A percentile compares a stretch with the other conserved stretches of the same genome.
Conservation (phyloP, 2,113 vertebrate species). For the Lota lota region DNA sequence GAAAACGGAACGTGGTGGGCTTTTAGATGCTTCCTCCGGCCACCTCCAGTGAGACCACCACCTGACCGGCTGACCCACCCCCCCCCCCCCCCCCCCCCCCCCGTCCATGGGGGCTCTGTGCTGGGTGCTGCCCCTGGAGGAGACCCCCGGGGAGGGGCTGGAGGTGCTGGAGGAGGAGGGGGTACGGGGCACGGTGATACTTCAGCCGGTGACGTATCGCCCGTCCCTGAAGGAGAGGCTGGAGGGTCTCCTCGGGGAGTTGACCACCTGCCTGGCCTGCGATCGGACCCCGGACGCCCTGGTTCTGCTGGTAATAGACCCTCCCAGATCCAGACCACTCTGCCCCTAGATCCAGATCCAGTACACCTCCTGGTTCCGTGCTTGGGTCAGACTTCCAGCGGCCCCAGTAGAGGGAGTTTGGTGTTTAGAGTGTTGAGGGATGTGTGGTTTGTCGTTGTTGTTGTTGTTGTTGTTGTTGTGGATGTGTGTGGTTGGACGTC, state of each 20-base stretch:
- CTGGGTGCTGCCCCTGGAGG: constrained; percentile 57
- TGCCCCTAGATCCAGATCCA: too few species aligned
- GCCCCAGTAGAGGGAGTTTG: too few species aligned
- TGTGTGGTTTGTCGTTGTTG: too few species aligned
- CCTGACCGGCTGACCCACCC: constrained; percentile 6
- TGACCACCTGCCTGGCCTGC: constrained; percentile 39
- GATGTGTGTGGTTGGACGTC: not conserved
- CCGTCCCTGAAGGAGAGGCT: constrained; percentile 32
- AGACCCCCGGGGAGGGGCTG: constrained; percentile 39
- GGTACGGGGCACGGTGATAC: constrained; percentile 11
- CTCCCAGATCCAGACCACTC: not conserved
- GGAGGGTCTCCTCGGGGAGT: constrained; percentile 37
- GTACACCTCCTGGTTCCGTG: too few species aligned
- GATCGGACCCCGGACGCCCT: constrained; percentile 17
- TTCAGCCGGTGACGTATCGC: constrained; percentile 14
- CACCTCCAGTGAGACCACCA: constrained; percentile 20
- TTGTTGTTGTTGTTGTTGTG: not conserved
- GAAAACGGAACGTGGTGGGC: not conserved
- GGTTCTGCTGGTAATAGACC: constrained; percentile 49
- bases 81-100: not conserved
- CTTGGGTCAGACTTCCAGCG: too few species aligned
- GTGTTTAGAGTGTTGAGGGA: too few species aligned
- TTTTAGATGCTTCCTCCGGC: constrained; percentile 21
- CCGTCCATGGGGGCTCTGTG: constrained; percentile 50
- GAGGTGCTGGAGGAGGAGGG: constrained; percentile 20